Evolutionary conservation across 23 tunicate genomes (phyloP).

Genomic region (Phallusia fumigata): DNA sequence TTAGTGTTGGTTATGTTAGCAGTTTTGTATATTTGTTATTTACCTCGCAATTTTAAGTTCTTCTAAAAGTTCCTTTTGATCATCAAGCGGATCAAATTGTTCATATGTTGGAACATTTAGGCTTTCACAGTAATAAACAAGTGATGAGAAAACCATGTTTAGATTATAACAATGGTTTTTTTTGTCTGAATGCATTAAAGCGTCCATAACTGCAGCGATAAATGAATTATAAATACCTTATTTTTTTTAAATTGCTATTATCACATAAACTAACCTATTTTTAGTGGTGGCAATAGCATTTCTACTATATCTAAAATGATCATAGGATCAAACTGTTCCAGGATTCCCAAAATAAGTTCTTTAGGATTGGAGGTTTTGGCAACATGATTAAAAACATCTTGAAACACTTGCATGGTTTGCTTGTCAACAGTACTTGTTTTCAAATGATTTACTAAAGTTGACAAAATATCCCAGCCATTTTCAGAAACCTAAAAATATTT

Average conservation of each 20-base stretch:
- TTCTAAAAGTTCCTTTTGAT: constrained; percentile 14
- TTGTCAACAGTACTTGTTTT: constrained; percentile 45
- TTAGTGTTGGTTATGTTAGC: not conserved
- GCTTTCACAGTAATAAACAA: constrained; percentile 54
- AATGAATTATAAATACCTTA: too few species aligned
- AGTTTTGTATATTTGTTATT: not conserved
- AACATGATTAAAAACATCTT: constrained; percentile 40
- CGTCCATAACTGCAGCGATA: constrained; percentile 14
- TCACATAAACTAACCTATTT: constrained; percentile 17
- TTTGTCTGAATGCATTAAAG: constrained; percentile 14
- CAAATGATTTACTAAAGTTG: constrained; percentile 33
- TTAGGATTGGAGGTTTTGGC: constrained; percentile 32
- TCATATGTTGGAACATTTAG: constrained; percentile 57
- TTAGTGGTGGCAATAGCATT: constrained; percentile 52
- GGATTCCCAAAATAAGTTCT: constrained; percentile 52
- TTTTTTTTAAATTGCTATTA: too few species aligned
- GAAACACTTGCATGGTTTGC: constrained; percentile 17
- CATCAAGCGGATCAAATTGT: constrained; percentile 32
- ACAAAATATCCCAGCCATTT: constrained; percentile 57
- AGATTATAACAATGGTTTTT: constrained; percentile 17
- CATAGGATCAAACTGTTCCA: constrained; percentile 89
- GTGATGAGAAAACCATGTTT: constrained; percentile 45
- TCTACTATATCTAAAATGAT: constrained; percentile 42
- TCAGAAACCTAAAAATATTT: constrained; percentile 26
- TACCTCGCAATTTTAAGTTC: constrained; percentile 39